A percentile compares a stretch with the other conserved stretches of the same genome.
These are phyloP conservation scores for Gymnogyps californianus DNA, from an alignment of 2,113 vertebrate genomes.

Conservation along the genomic window DNA sequence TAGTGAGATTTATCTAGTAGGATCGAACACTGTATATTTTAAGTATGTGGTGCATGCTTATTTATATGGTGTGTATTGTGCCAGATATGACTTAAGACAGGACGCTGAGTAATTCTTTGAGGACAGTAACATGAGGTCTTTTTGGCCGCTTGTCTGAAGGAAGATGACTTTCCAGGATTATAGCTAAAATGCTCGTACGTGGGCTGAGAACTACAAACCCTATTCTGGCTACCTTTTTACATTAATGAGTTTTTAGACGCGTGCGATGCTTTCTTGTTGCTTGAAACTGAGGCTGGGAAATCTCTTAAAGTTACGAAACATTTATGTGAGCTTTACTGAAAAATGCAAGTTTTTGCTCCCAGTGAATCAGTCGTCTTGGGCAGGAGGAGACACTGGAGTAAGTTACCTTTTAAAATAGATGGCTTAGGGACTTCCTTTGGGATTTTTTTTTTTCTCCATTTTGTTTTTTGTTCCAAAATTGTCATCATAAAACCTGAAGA, in stretches of 20 bases:
- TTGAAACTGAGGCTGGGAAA: neutral
- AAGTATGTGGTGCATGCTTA: too few species aligned
- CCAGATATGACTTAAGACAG: neutral
- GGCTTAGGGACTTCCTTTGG: neutral
- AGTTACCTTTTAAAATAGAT: neutral
- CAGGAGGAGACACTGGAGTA: neutral
- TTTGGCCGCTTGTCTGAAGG: neutral
- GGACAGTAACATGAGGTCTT: neutral
- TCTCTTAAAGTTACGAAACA: neutral
- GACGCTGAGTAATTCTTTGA: neutral
- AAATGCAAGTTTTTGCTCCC: neutral
- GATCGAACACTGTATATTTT: neutral
- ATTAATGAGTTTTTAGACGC: neutral
- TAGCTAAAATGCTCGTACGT: neutral
- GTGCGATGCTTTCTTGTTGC: neutral
- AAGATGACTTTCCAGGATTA: neutral
- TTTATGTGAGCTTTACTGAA: neutral
- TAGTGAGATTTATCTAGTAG: neutral
- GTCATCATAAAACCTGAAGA: neutral
- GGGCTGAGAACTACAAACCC: neutral
- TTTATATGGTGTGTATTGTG: neutral
- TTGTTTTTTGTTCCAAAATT: neutral
- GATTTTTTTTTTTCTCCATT: neutral
- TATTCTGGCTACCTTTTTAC: neutral
- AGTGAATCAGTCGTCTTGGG: neutral